A percentile compares a stretch with the other conserved stretches of the same genome.
phyloP scores from a whole-genome alignment of 1,140 invertebrate species.

The Aphelenchoides fujianensis region DNA sequence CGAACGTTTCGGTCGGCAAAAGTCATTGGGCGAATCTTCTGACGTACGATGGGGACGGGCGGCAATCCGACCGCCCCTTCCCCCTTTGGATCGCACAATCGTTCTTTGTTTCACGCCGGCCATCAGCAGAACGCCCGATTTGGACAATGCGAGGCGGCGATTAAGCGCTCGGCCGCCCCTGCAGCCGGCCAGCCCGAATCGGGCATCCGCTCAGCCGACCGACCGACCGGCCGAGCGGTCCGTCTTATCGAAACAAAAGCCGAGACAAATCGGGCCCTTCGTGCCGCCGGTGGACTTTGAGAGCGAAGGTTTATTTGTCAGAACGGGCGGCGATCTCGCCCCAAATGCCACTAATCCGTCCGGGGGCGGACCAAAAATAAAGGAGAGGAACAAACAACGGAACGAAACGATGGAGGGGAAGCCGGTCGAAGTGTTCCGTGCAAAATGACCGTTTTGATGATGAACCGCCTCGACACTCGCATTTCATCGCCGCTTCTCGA shows the following conservation, averaged over 20 bases:
- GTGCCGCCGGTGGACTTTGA: too few species aligned
- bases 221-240: too few species aligned
- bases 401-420: too few species aligned
- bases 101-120: neutral
- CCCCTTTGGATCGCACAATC: neutral
- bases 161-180: neutral
- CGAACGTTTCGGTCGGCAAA: neutral
- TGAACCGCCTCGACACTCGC: neutral
- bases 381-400: too few species aligned
- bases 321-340: neutral
- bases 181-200: too few species aligned
- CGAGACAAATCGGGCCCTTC: neutral
- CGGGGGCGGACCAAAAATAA: neutral
- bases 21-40: neutral
- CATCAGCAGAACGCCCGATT: neutral
- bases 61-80: neutral
- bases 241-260: too few species aligned
- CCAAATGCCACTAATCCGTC: neutral
- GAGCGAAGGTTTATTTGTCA: neutral
- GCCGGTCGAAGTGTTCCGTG: too few species aligned
- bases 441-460: neutral
- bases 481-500: too few species aligned
- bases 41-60: neutral
- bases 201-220: too few species aligned
- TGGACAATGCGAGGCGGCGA: neutral